Conservation (phyloP, 2,888 invertebrate species). For the Mimumesa dahlbomi region DNA sequence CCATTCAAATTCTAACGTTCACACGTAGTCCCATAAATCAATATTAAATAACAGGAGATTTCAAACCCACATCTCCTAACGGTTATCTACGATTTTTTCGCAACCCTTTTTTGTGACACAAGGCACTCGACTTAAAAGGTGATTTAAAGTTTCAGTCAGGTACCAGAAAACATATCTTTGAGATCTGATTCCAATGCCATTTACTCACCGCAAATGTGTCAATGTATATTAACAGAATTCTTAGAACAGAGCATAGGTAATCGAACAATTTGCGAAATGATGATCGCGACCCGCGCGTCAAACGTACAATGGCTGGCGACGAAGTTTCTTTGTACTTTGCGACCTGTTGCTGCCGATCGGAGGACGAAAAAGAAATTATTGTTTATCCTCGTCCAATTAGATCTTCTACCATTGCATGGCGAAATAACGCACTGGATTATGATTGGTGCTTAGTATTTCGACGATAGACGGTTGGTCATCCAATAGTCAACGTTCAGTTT, state of each 20-base stretch:
- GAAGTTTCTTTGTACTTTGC: constrained; percentile 53
- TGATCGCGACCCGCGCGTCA: constrained; percentile 52
- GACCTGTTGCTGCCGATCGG: constrained; percentile 56
- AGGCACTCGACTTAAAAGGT: not conserved
- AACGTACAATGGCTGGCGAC: constrained; percentile 39
- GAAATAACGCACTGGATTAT: constrained; percentile 1
- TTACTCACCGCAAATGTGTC: constrained; percentile 30
- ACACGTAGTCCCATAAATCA: not conserved
- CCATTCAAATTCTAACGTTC: not conserved
- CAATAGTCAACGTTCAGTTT: constrained; percentile 34
- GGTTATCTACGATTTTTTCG: constrained; percentile 36
- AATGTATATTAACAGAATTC: constrained; percentile 37
- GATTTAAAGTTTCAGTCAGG: not conserved
- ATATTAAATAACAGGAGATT: constrained; percentile 12
- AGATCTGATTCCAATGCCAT: not conserved
- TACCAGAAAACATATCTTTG: not conserved
- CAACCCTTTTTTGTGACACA: not conserved
- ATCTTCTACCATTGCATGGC: constrained; percentile 16
- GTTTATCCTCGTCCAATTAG: constrained; percentile 50
- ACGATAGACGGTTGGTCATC: constrained; percentile 14
- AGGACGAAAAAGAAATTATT: constrained; percentile 47
- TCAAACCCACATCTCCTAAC: constrained; percentile 38
- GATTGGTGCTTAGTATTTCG: constrained; percentile 36
- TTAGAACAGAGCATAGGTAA: constrained; percentile 1
- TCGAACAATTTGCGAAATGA: constrained; percentile 3